Conservation (phyloP, 2,113 vertebrate genomes). For the Albula glossodonta region DNA sequence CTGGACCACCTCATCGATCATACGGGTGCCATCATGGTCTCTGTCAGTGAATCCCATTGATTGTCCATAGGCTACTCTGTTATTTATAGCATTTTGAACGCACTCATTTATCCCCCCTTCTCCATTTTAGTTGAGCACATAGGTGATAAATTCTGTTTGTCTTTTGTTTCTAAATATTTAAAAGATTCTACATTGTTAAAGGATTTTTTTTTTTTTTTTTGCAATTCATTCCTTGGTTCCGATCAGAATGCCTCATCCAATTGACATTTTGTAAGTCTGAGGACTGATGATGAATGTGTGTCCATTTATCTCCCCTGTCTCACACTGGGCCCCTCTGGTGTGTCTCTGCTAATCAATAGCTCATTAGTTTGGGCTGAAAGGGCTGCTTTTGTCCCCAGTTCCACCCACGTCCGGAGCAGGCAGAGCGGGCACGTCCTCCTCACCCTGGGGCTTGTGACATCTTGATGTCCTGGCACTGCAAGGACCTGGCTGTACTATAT, state of each 20-base stretch:
- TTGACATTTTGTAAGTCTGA: not conserved
- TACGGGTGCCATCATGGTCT: not conserved
- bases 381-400: slow-evolving; percentile 38
- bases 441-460: not conserved
- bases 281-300: slow-evolving; percentile 49
- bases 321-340: slow-evolving; percentile 51
- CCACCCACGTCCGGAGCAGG: not conserved
- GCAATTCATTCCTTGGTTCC: not conserved
- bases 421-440: not conserved
- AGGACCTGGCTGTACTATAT: not conserved
- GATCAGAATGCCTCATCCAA: not conserved
- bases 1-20: not conserved
- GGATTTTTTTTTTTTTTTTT: not conserved
- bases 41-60: not conserved
- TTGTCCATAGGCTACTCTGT: not conserved
- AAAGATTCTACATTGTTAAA: not conserved
- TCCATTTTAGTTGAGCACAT: not conserved
- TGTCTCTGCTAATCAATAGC: slow-evolving; percentile 58
- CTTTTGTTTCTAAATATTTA: slow-evolving; percentile 14
- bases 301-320: slow-evolving; percentile 58
- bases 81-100: slow-evolving; percentile 10
- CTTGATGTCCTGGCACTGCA: not conserved
- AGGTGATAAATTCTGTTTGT: slow-evolving; percentile 7
- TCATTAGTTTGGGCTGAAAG: slow-evolving; percentile 59
- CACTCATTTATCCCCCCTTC: not conserved